phyloP scores from a whole-genome alignment of 2,888 invertebrate species.

The Chirona hameri region DNA sequence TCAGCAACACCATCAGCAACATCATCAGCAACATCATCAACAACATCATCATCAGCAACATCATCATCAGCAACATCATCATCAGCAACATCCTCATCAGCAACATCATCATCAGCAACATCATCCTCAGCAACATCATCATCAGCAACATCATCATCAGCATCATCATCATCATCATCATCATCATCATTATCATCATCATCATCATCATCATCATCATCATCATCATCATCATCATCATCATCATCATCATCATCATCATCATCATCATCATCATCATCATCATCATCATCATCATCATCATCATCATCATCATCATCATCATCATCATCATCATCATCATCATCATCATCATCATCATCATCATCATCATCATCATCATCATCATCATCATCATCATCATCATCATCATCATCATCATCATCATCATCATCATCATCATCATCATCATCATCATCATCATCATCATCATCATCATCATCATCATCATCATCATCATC shows the following conservation, averaged over 20 bases:
- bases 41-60: no score
- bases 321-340: slow-evolving; percentile 25
- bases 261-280: not conserved
- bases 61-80: no score
- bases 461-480: slow-evolving; percentile 7
- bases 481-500: not conserved
- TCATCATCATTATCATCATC: not conserved
- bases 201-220: not conserved
- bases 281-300: not conserved
- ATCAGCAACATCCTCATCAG: no score
- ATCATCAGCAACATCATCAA: no score
- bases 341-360: slow-evolving; percentile 23
- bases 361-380: slow-evolving; percentile 13
- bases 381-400: slow-evolving; percentile 7
- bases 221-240: not conserved
- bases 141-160: no score
- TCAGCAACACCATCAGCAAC: no score
- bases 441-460: slow-evolving; percentile 8
- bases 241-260: not conserved
- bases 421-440: not conserved
- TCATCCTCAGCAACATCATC: no score
- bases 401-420: not conserved
- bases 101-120: no score
- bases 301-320: not conserved
- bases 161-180: no score